Base-by-base conservation (phyloP, 2,113 vertebrate genomes). In the Petrocephalus microphthalmus region DNA sequence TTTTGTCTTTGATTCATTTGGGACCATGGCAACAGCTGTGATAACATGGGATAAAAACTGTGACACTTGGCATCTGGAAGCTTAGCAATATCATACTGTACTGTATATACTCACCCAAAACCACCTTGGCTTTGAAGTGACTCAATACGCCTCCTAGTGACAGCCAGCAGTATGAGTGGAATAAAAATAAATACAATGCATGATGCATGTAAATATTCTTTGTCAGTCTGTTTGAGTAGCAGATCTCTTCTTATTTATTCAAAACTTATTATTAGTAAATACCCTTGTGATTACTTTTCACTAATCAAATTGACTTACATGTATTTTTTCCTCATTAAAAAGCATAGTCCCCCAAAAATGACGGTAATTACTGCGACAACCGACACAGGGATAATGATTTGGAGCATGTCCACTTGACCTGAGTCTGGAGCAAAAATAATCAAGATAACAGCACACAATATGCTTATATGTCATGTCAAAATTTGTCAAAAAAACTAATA, bases 291-390 rank as follows among this genome's bases (percentile, higher is more conserved):
- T 84, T 42, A 84, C 2, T 71, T 49, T 42, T 2, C 6, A 13
- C 17, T 33, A 81, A 11, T 7, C 13, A 64, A n/a, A 22, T 54
- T 10, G 11, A 91, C 94, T 92, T 84, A 95, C 94, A 91, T 94
- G 91, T 95, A 95, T 89, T 90, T 94, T 89, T 93, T 95, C 20
- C 57, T 45, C 89, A 94, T 89, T 0, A 94, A 29, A 86, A 93
- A 84, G 88, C 92, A 93, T 29, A 93, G 0, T 0, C 81, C 81
- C 90, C 89, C 90, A 89, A 95, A 92, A 19, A 94, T 19, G 42
- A 88, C 29, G 20, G 90, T 85, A 0, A 85, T 91, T 10, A 53
- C 91, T 10, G 89, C 1, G 0, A 64, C 92, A 74, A 90, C 92
- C 0, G 56, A 42, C 17, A 90, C 1, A 25, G 94, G 94, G 88